A percentile compares a stretch with the other conserved stretches of the same genome.
These are phyloP conservation scores for Tachysurus vachellii DNA, from an alignment of 2,113 vertebrate genomes.

Conservation along the genomic window DNA sequence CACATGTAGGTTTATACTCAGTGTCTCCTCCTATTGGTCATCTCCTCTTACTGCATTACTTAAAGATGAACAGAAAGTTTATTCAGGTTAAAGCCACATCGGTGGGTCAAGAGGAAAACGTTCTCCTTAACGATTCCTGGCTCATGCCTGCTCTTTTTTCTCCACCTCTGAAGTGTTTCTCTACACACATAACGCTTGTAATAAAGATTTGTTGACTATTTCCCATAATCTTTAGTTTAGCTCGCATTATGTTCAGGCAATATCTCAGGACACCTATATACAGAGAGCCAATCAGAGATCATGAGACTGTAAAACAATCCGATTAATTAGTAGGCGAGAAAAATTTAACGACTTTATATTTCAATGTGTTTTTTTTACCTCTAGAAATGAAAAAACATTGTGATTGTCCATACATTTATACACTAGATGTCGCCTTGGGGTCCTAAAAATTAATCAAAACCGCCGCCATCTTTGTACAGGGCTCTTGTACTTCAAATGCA, in stretches of 20 bases:
- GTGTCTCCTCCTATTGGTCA: background rate
- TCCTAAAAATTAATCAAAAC: no score
- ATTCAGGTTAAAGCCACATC: background rate
- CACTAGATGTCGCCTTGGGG: no score
- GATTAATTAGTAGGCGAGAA: background rate
- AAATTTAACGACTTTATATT: background rate
- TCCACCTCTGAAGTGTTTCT: background rate
- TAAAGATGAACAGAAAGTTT: background rate
- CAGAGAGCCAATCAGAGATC: background rate
- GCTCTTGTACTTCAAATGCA: no score
- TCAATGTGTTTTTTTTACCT: no score
- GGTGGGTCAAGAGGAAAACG: background rate
- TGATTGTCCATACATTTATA: no score
- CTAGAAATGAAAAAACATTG: no score
- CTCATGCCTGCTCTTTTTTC: background rate
- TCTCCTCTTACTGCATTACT: background rate
- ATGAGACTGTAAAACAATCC: background rate
- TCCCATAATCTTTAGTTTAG: background rate
- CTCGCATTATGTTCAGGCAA: background rate
- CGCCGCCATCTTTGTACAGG: no score
- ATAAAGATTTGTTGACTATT: background rate
- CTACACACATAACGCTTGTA: no score
- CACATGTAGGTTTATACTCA: background rate
- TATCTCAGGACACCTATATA: background rate
- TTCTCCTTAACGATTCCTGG: background rate